Percentiles rank a stretch among this genome's conserved stretches.
These are phyloP conservation scores for Sarotherodon lohbergeri DNA, from an alignment of 2,113 vertebrate species.

Conservation along the genomic window DNA sequence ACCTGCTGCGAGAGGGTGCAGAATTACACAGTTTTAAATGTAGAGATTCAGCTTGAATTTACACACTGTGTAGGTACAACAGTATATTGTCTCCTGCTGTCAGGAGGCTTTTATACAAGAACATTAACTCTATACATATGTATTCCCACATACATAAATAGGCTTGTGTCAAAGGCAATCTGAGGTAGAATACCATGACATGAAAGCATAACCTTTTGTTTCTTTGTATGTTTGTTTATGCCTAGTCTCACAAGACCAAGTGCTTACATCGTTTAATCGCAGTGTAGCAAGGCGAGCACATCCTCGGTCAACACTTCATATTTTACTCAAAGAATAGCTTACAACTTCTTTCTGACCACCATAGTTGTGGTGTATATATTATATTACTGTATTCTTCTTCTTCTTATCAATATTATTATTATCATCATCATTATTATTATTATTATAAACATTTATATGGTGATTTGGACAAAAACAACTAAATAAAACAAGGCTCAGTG, in stretches of 20 bases:
- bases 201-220: background rate
- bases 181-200: background rate
- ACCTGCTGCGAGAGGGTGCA: background rate
- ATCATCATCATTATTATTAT: background rate
- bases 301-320: background rate
- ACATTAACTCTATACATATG: background rate
- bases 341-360: background rate
- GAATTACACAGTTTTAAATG: background rate
- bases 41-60: background rate
- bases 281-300: background rate
- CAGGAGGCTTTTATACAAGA: background rate
- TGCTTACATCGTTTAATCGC: background rate
- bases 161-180: background rate
- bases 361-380: background rate
- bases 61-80: background rate
- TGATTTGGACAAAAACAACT: background rate
- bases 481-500: background rate
- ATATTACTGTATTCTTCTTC: fast-evolving
- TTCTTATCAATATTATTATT: fast-evolving
- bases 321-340: background rate
- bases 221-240: background rate
- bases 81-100: background rate
- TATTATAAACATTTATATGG: background rate
- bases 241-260: background rate
- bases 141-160: background rate